Conservation (phyloP, 1,140 invertebrate genomes). For the Bombus sibiricus region DNA sequence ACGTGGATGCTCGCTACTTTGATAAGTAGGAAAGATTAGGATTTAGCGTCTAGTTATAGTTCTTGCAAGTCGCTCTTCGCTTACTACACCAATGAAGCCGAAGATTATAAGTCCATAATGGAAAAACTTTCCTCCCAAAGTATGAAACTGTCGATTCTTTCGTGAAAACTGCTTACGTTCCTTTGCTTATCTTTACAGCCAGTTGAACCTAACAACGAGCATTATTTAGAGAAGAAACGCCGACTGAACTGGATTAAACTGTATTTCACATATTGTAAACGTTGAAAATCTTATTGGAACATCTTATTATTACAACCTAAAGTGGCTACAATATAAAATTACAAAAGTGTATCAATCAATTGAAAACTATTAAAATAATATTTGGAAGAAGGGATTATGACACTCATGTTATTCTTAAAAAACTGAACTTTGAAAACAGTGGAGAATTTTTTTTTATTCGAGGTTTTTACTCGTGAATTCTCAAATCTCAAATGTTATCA, state of each 20-base stretch:
- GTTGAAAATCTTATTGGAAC: neutral
- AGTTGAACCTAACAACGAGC: neutral
- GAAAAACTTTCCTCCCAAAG: conserved; percentile 35
- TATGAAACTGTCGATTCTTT: neutral
- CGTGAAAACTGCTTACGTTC: neutral
- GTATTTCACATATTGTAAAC: neutral
- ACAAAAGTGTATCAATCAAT: too few species aligned
- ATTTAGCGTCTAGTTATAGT: conserved; percentile 7
- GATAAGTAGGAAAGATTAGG: conserved; percentile 20
- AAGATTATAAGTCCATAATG: conserved; percentile 35
- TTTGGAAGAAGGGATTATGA: too few species aligned
- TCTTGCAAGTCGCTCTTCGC: neutral
- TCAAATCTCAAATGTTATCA: too few species aligned
- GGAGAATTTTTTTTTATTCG: neutral
- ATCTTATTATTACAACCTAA: neutral
- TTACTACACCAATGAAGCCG: neutral
- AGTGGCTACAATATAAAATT: too few species aligned
- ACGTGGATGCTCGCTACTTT: neutral
- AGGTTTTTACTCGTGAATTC: neutral
- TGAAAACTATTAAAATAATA: too few species aligned
- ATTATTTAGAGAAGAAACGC: neutral
- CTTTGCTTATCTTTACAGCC: neutral
- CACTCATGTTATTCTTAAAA: neutral
- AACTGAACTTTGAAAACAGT: neutral
- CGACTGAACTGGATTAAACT: neutral